phyloP scores from a whole-genome alignment of 64 coral and sea anemone species.

The Stichodactyla helianthus region DNA sequence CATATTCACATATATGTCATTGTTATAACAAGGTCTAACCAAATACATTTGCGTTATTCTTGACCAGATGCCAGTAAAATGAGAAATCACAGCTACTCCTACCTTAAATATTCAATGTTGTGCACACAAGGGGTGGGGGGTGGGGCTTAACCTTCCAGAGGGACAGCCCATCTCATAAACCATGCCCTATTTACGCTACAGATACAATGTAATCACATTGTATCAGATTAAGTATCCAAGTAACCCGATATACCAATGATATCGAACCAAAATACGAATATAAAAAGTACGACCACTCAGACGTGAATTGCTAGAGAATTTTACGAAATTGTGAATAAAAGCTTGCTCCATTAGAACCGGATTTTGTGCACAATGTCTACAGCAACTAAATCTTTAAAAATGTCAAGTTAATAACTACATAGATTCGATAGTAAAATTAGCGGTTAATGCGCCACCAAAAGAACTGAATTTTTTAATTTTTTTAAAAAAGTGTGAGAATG shows the following conservation, averaged over 20 bases:
- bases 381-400: too few relatives aligned
- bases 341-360: neutral
- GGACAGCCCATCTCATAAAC: too few relatives aligned
- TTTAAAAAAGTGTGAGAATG: neutral
- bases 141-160: neutral
- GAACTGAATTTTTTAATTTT: neutral
- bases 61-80: too few relatives aligned
- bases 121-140: neutral
- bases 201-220: neutral
- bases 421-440: too few relatives aligned
- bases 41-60: too few relatives aligned
- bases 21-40: too few relatives aligned
- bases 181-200: neutral
- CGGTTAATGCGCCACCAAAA: neutral
- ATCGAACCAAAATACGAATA: neutral
- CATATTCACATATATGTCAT: neutral
- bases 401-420: too few relatives aligned
- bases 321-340: neutral
- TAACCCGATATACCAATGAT: neutral
- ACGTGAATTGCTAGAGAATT: neutral
- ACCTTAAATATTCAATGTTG: too few relatives aligned
- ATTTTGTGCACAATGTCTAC: neutral
- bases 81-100: too few relatives aligned
- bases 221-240: neutral
- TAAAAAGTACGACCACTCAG: neutral